These are phyloP conservation scores for Telmatherina bonti DNA, from an alignment of 2,797 vertebrate genomes.

Conservation along the genomic window DNA sequence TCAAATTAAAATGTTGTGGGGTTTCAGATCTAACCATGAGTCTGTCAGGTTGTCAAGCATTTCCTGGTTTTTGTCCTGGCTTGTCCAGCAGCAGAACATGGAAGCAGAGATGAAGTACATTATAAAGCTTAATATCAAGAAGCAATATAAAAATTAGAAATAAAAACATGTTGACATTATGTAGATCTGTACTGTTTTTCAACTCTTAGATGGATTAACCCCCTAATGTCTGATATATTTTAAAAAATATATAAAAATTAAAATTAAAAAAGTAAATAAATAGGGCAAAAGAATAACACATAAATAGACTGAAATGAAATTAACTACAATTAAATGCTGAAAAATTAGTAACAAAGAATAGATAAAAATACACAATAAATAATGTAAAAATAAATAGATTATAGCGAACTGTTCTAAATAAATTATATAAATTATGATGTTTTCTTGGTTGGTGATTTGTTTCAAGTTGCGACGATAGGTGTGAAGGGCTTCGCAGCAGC, in stretches of 20 bases:
- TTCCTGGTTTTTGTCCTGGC: conserved; percentile 66
- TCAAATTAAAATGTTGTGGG: conserved; percentile 81
- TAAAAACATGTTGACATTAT: conserved; percentile 5
- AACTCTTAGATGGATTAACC: conserved; percentile 16
- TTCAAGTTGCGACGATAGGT: too few species aligned
- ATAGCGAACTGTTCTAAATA: too few species aligned
- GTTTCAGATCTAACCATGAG: conserved; percentile 66
- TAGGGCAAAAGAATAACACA: not conserved
- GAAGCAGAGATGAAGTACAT: conserved; percentile 19
- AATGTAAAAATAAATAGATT: not conserved
- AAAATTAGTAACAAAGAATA: too few species aligned
- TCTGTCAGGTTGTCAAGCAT: conserved; percentile 44
- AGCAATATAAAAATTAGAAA: not conserved
- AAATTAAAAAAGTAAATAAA: not conserved
- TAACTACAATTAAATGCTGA: not conserved
- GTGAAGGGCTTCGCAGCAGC: not conserved
- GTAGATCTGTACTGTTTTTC: conserved; percentile 22
- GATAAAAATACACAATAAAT: not conserved
- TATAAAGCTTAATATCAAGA: conserved; percentile 25
- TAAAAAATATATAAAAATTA: not conserved
- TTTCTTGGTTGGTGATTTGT: too few species aligned
- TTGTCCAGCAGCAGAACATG: conserved; percentile 53
- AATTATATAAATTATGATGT: too few species aligned
- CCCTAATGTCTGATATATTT: not conserved
- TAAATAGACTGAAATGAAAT: not conserved